Percentiles rank a stretch among this genome's conserved stretches.
Evolutionary conservation across 2,888 invertebrate species (phyloP).

Genomic region (Automeris io): DNA sequence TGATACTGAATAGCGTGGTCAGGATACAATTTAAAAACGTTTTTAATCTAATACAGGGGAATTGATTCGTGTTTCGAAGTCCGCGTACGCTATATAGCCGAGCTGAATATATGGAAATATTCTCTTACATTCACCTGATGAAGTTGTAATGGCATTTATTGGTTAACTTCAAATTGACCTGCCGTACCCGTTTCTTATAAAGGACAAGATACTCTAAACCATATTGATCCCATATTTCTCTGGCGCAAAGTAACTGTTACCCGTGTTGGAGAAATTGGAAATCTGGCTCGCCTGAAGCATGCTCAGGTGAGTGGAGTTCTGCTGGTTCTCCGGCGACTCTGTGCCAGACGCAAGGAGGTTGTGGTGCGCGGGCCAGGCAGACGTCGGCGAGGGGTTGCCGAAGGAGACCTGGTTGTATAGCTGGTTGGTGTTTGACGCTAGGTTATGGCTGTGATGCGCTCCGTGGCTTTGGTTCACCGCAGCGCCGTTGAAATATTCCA

Average conservation of each 20-base stretch:
- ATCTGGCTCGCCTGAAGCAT: slow-evolving; percentile 72
- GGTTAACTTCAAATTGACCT: too few relatives aligned
- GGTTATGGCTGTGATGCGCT: slow-evolving; percentile 60
- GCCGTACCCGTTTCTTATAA: too few relatives aligned
- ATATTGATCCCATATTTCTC: slow-evolving; percentile 75
- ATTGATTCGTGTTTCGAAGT: too few relatives aligned
- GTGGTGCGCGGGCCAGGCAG: slow-evolving; percentile 68
- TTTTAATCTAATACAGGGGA: too few relatives aligned
- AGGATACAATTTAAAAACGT: too few relatives aligned
- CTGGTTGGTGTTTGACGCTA: slow-evolving; percentile 64
- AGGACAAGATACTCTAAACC: slow-evolving; percentile 69
- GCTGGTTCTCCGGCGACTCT: slow-evolving; percentile 68
- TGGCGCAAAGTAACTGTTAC: slow-evolving; percentile 70
- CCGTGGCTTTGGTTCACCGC: slow-evolving; percentile 66
- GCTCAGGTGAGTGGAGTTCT: slow-evolving; percentile 63
- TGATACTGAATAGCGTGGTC: too few relatives aligned
- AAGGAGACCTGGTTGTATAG: slow-evolving; percentile 72
- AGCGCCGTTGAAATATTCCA: slow-evolving; percentile 73
- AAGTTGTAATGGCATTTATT: too few relatives aligned
- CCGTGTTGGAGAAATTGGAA: slow-evolving; percentile 71
- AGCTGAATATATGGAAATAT: too few relatives aligned
- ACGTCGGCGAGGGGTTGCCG: slow-evolving; percentile 66
- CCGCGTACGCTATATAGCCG: too few relatives aligned
- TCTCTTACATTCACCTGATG: too few relatives aligned
- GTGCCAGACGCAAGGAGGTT: slow-evolving; percentile 64